Conservation (phyloP, 2,888 invertebrate genomes). For the Eilema griseolum region DNA sequence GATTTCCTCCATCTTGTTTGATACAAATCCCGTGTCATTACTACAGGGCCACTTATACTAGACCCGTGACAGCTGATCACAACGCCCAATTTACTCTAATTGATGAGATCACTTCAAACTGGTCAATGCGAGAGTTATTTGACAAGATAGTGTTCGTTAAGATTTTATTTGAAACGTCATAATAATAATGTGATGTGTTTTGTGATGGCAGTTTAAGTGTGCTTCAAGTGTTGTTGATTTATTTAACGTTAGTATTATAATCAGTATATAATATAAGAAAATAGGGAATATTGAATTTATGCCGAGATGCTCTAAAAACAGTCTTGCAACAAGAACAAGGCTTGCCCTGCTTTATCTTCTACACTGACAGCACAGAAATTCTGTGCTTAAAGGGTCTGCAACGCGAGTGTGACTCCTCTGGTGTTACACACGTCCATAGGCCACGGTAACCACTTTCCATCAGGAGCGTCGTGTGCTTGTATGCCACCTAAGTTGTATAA, state of each 20-base stretch:
- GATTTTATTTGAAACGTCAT: slow-evolving; percentile 52
- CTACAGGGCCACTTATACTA: slow-evolving; percentile 44
- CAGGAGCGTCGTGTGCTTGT: too few species aligned
- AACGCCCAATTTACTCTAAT: slow-evolving; percentile 34
- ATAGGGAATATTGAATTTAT: neutral
- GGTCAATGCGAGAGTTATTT: slow-evolving; percentile 44
- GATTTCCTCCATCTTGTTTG: slow-evolving; percentile 15
- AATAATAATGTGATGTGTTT: slow-evolving; percentile 35
- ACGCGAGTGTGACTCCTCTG: too few species aligned
- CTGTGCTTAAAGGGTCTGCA: too few species aligned
- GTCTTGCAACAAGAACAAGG: too few species aligned
- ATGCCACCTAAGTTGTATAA: too few species aligned
- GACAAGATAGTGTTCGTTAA: slow-evolving; percentile 50
- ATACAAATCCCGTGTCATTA: slow-evolving; percentile 50
- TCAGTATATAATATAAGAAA: too few species aligned
- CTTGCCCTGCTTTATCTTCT: too few species aligned
- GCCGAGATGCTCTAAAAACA: too few species aligned
- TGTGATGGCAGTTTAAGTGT: slow-evolving; percentile 21
- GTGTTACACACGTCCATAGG: too few species aligned
- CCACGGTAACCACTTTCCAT: too few species aligned
- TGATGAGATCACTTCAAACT: slow-evolving; percentile 44
- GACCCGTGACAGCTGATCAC: slow-evolving; percentile 48
- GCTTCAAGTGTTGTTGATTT: slow-evolving; percentile 7
- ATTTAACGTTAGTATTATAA: neutral
- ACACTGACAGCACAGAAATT: too few species aligned